phyloP scores from a whole-genome alignment of 2,888 invertebrate species.

The Tridacna gigas region DNA sequence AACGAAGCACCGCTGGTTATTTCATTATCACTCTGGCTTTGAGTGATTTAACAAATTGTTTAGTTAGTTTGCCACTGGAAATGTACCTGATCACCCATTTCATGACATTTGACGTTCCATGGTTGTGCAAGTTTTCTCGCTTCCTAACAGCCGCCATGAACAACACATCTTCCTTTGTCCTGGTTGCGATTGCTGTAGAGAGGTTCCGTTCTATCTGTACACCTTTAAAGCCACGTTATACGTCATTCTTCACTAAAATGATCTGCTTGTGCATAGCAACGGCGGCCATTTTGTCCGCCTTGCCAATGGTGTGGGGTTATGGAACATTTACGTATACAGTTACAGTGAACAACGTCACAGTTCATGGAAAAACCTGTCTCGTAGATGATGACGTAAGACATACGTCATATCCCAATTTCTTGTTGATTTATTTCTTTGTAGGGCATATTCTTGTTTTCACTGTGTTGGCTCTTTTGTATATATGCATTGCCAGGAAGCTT shows the following conservation, averaged over 20 bases:
- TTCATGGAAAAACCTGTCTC: constrained; percentile 52
- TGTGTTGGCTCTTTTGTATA: constrained; percentile 45
- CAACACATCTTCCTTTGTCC: constrained; percentile 57
- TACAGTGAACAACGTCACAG: constrained; percentile 37
- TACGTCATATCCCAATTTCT: constrained; percentile 46
- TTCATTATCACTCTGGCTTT: constrained; percentile 59
- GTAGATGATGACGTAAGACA: constrained; percentile 46
- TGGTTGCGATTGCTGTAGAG: constrained; percentile 58
- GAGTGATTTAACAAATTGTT: constrained; percentile 56
- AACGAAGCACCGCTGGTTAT: constrained; percentile 58
- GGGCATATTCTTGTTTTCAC: constrained; percentile 52
- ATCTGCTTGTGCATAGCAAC: constrained; percentile 30
- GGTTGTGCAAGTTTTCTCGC: constrained; percentile 51
- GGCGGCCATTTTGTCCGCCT: constrained; percentile 43
- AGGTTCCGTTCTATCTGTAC: constrained; percentile 56
- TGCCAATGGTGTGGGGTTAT: constrained; percentile 60
- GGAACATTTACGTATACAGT: constrained; percentile 50
- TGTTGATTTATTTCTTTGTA: constrained; percentile 51
- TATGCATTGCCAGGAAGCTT: constrained; percentile 51
- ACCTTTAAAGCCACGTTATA: constrained; percentile 52
- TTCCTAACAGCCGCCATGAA: constrained; percentile 55
- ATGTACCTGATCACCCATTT: constrained; percentile 54
- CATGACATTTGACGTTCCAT: constrained; percentile 55
- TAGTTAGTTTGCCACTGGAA: constrained; percentile 52
- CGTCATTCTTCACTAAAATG: constrained; percentile 36